These are phyloP conservation scores for Onychomys torridus DNA, from an alignment of 2,797 vertebrate genomes.

Conservation along the genomic window DNA sequence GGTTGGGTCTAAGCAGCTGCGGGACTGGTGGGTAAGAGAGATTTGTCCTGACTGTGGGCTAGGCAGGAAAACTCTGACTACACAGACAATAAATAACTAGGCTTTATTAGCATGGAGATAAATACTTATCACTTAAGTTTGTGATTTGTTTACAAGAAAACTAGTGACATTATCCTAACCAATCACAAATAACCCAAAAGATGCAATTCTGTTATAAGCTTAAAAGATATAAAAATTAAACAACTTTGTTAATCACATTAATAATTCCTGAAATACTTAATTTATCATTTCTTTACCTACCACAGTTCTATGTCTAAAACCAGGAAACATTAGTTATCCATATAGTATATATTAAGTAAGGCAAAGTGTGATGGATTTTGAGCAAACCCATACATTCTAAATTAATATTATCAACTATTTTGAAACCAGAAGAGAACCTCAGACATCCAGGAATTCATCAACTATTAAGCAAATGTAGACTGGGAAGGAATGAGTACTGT, in stretches of 20 bases:
- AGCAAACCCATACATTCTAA: not conserved
- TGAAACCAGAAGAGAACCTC: not conserved
- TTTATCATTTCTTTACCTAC: not conserved
- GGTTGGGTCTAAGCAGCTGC: too few relatives aligned
- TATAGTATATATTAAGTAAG: not conserved
- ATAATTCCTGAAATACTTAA: conserved; percentile 35
- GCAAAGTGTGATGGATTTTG: not conserved
- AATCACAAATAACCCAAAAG: conserved; percentile 4
- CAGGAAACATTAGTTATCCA: not conserved
- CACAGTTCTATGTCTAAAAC: not conserved
- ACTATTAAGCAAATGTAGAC: not conserved
- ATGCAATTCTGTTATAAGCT: not conserved
- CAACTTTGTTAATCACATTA: not conserved
- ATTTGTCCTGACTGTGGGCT: too few relatives aligned
- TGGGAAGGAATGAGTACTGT: not conserved
- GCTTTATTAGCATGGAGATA: not conserved
- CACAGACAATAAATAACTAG: not conserved
- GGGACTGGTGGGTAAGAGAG: too few relatives aligned
- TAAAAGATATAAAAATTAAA: not conserved
- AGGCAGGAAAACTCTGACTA: not conserved
- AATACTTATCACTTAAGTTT: not conserved
- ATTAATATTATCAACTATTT: not conserved
- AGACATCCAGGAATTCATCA: not conserved
- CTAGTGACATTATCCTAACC: not conserved
- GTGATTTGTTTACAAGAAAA: not conserved